These are phyloP conservation scores for Mormyrus iriodes DNA, from an alignment of 2,113 vertebrate species.

Conservation along the genomic window DNA sequence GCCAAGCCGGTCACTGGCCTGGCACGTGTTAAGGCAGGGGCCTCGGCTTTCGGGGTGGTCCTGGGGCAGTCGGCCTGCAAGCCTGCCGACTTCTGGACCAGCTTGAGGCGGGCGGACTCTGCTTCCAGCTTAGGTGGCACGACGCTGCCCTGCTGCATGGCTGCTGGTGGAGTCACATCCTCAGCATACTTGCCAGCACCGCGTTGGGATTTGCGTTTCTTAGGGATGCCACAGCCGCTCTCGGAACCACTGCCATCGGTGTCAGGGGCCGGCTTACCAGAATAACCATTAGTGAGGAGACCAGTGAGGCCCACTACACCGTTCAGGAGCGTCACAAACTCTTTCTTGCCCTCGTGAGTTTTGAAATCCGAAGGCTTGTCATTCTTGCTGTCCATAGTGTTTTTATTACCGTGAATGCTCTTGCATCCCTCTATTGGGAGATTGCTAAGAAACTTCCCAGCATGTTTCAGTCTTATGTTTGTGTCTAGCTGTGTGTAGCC, in stretches of 20 bases:
- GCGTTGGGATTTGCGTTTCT: conserved; percentile 83
- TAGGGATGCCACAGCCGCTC: conserved; percentile 88
- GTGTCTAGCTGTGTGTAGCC: conserved; percentile 52
- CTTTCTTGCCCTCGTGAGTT: conserved; percentile 72
- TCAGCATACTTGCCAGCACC: conserved; percentile 79
- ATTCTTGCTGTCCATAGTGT: conserved; percentile 89
- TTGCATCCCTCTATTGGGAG: conserved; percentile 75
- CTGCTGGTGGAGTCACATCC: conserved; percentile 77
- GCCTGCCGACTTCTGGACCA: conserved; percentile 66
- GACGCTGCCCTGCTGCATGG: conserved; percentile 32
- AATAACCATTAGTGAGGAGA: conserved; percentile 85
- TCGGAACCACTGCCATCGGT: conserved; percentile 92
- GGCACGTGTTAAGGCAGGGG: conserved; percentile 44
- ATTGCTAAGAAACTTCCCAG: conserved; percentile 45
- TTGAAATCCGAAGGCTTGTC: conserved; percentile 77
- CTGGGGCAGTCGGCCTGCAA: conserved; percentile 64
- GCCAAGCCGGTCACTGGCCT: conserved; percentile 50
- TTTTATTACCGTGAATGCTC: conserved; percentile 77
- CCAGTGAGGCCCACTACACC: conserved; percentile 70
- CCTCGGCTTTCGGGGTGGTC: conserved; percentile 71
- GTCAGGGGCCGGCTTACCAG: conserved; percentile 71
- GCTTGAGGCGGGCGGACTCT: conserved; percentile 66
- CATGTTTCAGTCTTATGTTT: conserved; percentile 53
- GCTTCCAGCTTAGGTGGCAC: conserved; percentile 74
- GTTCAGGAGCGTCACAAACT: conserved; percentile 74